Conservation (phyloP, 2,888 invertebrate species). For the Lithophane semibrunnea region DNA sequence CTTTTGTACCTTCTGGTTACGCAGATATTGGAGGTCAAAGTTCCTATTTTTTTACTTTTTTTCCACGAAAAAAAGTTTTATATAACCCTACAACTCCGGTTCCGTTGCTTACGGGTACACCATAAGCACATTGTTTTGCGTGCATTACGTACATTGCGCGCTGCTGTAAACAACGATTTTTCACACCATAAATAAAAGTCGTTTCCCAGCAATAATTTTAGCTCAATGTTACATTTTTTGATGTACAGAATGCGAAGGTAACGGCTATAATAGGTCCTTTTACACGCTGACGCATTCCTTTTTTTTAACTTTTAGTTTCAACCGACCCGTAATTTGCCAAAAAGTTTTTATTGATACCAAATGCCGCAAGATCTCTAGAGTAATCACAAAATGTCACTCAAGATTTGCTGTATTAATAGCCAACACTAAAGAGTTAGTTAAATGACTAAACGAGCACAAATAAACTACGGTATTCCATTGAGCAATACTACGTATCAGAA, state of each 20-base stretch:
- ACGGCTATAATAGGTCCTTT: background rate
- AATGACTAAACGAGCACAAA: conserved; percentile 4
- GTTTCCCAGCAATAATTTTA: background rate
- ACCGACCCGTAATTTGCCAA: background rate
- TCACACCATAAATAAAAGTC: background rate
- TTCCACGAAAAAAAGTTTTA: background rate
- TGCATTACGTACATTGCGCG: background rate
- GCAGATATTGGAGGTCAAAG: background rate
- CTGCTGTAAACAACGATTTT: background rate
- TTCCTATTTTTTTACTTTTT: background rate
- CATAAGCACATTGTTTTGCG: background rate
- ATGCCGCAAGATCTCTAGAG: background rate
- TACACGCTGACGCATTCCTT: background rate
- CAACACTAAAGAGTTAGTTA: background rate
- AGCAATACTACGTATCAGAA: background rate
- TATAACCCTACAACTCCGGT: background rate
- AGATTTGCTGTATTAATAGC: background rate
- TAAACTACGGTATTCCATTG: background rate
- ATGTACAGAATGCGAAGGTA: background rate
- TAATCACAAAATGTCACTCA: background rate
- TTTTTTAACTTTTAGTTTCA: background rate
- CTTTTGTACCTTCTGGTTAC: background rate
- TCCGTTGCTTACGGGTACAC: background rate
- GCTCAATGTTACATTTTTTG: background rate
- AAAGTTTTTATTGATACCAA: background rate